phyloP scores from a whole-genome alignment of 2,113 vertebrate species.

The Alectura lathami region DNA sequence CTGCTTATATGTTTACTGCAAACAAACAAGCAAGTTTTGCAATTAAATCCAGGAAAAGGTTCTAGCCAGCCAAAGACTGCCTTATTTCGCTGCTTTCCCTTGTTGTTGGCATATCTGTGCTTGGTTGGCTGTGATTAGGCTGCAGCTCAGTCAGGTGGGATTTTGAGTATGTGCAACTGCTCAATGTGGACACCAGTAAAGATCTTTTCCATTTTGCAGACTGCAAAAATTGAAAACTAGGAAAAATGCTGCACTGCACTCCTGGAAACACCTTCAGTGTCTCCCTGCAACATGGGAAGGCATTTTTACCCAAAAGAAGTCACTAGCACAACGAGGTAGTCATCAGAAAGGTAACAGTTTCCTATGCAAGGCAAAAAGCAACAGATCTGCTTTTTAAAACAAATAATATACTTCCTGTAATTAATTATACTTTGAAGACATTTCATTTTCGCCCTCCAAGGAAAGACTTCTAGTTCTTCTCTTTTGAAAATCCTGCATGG shows the following conservation, averaged over 20 bases:
- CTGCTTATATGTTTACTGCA: neutral
- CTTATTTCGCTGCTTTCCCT: neutral
- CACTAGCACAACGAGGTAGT: neutral
- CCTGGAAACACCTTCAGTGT: neutral
- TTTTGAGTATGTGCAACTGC: neutral
- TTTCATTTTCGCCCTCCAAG: neutral
- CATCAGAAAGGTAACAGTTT: neutral
- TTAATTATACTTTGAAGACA: neutral
- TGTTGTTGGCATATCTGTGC: neutral
- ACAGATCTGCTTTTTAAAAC: neutral
- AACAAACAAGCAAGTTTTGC: neutral
- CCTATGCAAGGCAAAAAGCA: neutral
- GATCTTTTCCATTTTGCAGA: neutral
- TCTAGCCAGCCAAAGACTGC: neutral
- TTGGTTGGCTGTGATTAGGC: neutral
- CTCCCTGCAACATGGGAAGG: neutral
- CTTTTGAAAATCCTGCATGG: neutral
- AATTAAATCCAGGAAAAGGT: neutral
- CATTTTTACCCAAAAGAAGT: neutral
- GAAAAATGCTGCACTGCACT: fast-evolving
- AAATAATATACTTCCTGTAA: neutral
- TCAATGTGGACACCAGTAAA: neutral
- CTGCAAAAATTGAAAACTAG: neutral
- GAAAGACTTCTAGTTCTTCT: neutral
- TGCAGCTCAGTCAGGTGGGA: neutral